Evolutionary conservation across 2,888 invertebrate species (phyloP).

Genomic region (Rhingia campestris): DNA sequence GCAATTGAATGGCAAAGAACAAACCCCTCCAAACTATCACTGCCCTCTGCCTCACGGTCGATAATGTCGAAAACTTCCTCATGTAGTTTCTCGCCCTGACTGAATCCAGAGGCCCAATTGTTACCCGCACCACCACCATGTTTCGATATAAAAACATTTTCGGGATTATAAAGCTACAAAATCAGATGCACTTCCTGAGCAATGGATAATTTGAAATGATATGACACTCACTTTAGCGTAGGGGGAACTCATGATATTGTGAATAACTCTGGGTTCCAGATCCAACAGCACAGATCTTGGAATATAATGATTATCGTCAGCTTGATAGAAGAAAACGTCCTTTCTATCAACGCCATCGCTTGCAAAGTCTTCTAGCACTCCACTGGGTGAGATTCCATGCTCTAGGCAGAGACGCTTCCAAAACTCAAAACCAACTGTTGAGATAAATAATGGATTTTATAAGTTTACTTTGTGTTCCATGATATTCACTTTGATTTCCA

Average conservation of each 20-base stretch:
- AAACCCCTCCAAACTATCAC: constrained; percentile 99
- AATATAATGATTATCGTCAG: constrained; percentile 99
- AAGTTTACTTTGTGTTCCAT: neutral
- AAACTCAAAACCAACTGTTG: constrained; percentile 97
- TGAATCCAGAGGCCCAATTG: constrained; percentile 99
- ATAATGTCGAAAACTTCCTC: constrained; percentile 99
- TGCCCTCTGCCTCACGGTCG: constrained; percentile 99
- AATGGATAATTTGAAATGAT: constrained; percentile 11
- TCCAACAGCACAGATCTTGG: constrained; percentile 97
- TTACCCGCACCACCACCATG: constrained; percentile 99
- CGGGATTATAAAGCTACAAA: constrained; percentile 94
- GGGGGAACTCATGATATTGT: constrained; percentile 96
- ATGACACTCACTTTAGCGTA: constrained; percentile 90
- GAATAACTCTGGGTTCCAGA: constrained; percentile 98
- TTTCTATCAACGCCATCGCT: constrained; percentile 97
- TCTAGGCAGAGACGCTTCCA: constrained; percentile 99
- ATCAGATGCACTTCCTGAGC: neutral
- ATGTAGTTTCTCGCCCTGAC: constrained; percentile 95
- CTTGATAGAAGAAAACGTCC: constrained; percentile 99
- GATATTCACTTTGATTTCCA: constrained; percentile 96
- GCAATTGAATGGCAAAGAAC: constrained; percentile 99
- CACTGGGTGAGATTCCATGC: constrained; percentile 98
- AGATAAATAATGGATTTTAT: neutral
- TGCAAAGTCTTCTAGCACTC: constrained; percentile 94
- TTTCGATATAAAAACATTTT: constrained; percentile 98